phyloP scores from a whole-genome alignment of 2,113 vertebrate genomes.

The Scomber scombrus region DNA sequence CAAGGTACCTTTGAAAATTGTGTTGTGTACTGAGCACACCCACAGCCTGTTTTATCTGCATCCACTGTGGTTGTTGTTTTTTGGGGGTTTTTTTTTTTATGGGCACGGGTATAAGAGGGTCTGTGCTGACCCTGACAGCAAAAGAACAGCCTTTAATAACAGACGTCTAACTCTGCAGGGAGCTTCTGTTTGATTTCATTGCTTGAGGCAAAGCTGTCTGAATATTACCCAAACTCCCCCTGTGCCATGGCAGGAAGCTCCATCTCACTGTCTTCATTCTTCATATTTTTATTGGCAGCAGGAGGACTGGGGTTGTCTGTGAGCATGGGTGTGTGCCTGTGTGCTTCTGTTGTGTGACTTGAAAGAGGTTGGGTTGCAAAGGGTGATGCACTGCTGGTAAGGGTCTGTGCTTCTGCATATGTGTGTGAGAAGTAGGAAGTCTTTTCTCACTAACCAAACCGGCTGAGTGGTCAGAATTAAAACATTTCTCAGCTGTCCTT shows the following conservation, averaged over 20 bases:
- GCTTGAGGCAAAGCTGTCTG: constrained; percentile 78
- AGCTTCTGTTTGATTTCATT: constrained; percentile 77
- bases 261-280: constrained; percentile 75
- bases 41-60: background rate
- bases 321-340: constrained; percentile 38
- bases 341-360: constrained; percentile 56
- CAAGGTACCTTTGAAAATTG: background rate
- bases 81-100: constrained; percentile 7
- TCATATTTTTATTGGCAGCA: constrained; percentile 77
- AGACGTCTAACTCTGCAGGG: constrained; percentile 74
- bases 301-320: constrained; percentile 44
- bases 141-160: constrained; percentile 82
- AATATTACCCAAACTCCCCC: constrained; percentile 80
- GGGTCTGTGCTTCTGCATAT: background rate
- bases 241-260: constrained; percentile 67
- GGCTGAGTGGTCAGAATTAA: constrained; percentile 54
- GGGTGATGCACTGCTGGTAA: constrained; percentile 42
- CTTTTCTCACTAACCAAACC: constrained; percentile 33
- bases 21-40: constrained; percentile 28
- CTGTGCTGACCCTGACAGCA: constrained; percentile 76
- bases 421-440: constrained; percentile 29
- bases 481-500: constrained; percentile 44
- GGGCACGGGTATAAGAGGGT: constrained; percentile 57
- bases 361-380: constrained; percentile 44
- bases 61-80: constrained; percentile 17